A percentile compares a stretch with the other conserved stretches of the same genome.
These are phyloP conservation scores for Channa striata DNA, from an alignment of 2,797 vertebrate species.

Conservation along the genomic window DNA sequence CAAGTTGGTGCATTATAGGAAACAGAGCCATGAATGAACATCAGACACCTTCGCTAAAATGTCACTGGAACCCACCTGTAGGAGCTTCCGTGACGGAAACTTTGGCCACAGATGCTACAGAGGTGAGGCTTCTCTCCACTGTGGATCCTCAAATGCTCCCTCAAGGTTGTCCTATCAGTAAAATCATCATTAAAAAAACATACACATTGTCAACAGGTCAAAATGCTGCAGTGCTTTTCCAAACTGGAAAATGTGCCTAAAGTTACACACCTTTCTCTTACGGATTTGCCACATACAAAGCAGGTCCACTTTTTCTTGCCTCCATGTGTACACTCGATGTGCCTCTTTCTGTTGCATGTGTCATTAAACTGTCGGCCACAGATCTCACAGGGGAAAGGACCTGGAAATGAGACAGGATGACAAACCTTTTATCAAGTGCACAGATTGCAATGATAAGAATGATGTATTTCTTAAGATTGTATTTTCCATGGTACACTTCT, in stretches of 20 bases:
- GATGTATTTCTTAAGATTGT: neutral
- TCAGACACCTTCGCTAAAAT: neutral
- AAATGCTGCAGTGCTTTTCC: too few relatives aligned
- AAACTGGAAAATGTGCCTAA: neutral
- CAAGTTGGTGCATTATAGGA: neutral
- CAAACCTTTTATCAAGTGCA: neutral
- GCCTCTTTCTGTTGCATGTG: conserved; percentile 95
- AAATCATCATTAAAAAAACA: neutral
- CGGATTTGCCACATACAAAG: conserved; percentile 96
- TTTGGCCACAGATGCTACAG: conserved; percentile 98
- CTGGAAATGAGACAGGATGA: conserved; percentile 69
- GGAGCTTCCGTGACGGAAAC: conserved; percentile 97
- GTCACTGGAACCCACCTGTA: conserved; percentile 87
- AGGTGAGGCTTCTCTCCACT: conserved; percentile 98
- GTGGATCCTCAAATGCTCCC: conserved; percentile 97
- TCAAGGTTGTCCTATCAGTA: conserved; percentile 90
- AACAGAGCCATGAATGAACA: neutral
- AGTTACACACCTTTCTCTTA: conserved; percentile 92
- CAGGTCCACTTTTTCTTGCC: conserved; percentile 99
- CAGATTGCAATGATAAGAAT: neutral
- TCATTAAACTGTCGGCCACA: conserved; percentile 99
- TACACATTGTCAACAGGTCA: neutral
- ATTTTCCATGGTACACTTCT: conserved; percentile 18
- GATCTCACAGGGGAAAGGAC: conserved; percentile 97
- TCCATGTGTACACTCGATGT: conserved; percentile 97